Evolutionary conservation across 2,113 vertebrate species (phyloP).

Genomic region (Oxygymnocypris stewartii): DNA sequence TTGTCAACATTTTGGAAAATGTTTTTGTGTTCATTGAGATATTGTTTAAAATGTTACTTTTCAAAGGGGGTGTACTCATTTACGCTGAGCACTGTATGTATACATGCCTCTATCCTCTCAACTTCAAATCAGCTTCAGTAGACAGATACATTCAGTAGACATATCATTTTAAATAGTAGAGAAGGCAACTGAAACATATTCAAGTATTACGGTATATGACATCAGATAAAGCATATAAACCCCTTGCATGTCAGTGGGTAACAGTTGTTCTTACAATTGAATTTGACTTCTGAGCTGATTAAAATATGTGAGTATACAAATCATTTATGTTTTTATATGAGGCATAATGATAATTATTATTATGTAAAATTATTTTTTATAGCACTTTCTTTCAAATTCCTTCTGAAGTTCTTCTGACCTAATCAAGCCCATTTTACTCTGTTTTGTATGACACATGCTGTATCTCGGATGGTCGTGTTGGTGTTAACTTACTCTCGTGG

Average conservation of each 20-base stretch:
- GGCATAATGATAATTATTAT: no score
- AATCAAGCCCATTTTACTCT: neutral
- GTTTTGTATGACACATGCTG: neutral
- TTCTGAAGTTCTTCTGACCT: neutral
- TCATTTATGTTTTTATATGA: no score
- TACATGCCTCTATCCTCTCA: no score
- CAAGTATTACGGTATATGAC: neutral
- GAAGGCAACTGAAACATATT: neutral
- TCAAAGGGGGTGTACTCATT: no score
- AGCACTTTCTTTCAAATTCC: neutral
- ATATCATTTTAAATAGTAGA: neutral
- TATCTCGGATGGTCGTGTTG: no score
- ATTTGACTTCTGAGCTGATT: neutral
- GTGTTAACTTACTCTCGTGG: slow-evolving; percentile 76
- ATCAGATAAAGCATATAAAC: neutral
- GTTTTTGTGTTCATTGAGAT: no score
- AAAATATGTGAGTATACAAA: no score
- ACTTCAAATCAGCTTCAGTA: no score
- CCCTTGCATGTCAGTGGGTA: neutral
- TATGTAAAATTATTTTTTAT: no score
- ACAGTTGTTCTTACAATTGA: neutral
- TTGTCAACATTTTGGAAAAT: no score
- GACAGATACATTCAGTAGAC: neutral
- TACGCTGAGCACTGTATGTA: no score
- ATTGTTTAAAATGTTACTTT: no score